Evolutionary conservation across 2,888 invertebrate species (phyloP), one percentile per base, ranked within the genome.

Genomic region (Papilio elwesi): DNA sequence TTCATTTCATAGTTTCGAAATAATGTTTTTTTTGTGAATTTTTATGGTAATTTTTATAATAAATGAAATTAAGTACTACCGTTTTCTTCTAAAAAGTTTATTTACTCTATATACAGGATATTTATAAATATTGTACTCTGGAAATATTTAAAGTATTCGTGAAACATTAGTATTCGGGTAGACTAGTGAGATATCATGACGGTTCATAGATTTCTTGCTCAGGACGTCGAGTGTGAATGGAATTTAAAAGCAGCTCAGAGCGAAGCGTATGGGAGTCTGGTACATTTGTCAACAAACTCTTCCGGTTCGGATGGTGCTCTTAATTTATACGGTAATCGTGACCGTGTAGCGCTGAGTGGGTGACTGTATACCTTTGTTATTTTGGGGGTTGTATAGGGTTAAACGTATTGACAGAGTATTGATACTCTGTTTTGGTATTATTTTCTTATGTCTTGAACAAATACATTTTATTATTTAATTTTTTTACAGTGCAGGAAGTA

Each of bases 281-380:
- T 55, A 62, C 63, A 64, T 73, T 57, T 73, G 72, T 73, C 72
- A 68, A 73, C 72, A 73, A 68, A 73, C 67, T 73, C 72, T 73
- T 73, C 72, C 72, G 72, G 72, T 73, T 67, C 53, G 63, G 67
- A 53, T 68, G 47, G 26, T 63, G 43, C 68, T 73, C 72, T 73
- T 73, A 73, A 73, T 73, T 73, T 73, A 55, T 73, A 73, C 15
- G 11, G 68, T 49, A 73, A 73, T 68, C 72, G 51, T 71, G 72
- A 48, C 63, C 47, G 52, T 53, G 47, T 38, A 57, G 38, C 59
- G n/a, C 3, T 11, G 13, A 38, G 59, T 59, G 59, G 26, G 57
- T 59, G 36, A 51, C n/a, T 43, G 43, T 43, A 26, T 26, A 43
- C 43, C 9, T 43, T 51, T 7, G 13, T 59, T 59, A 36, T 57